phyloP scores from a whole-genome alignment of 1,140 invertebrate species.

The Cydia fagiglandana region DNA sequence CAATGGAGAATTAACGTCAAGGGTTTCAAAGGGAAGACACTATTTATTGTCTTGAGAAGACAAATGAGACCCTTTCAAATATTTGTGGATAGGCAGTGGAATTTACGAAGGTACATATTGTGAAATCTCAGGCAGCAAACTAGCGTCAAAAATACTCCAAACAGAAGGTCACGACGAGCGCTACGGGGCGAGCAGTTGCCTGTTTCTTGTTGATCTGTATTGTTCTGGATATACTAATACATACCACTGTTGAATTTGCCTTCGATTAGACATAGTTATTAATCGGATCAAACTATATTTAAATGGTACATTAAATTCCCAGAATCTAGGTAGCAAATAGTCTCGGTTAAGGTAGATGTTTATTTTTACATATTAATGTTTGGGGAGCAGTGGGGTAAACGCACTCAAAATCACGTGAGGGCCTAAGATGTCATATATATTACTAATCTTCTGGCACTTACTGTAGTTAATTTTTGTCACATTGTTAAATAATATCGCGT shows the following conservation, averaged over 20 bases:
- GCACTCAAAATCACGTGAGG: conserved; percentile 41
- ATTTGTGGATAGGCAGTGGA: too few species aligned
- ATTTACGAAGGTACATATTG: too few species aligned
- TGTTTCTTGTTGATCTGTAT: conserved; percentile 56
- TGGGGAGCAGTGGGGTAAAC: conserved; percentile 7
- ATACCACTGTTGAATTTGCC: conserved; percentile 56
- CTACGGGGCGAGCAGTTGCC: conserved; percentile 32
- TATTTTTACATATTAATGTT: conserved; percentile 31
- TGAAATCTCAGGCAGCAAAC: too few species aligned
- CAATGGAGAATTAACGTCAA: too few species aligned
- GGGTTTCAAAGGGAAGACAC: too few species aligned
- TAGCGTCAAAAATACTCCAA: background rate
- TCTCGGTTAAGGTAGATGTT: conserved; percentile 24
- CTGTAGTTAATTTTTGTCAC: conserved; percentile 30
- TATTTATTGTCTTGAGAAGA: too few species aligned
- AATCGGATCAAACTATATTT: conserved; percentile 37
- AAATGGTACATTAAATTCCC: conserved; percentile 27
- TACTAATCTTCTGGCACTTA: conserved; percentile 49
- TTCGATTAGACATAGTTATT: conserved; percentile 47
- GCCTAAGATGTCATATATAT: conserved; percentile 55
- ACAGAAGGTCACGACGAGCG: background rate
- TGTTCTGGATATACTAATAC: conserved; percentile 51
- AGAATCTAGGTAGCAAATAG: conserved; percentile 23
- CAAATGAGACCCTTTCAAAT: too few species aligned
- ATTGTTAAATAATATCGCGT: background rate